These are phyloP conservation scores for Microctonus aethiopoides DNA, from an alignment of 2,888 invertebrate genomes.

Conservation along the genomic window DNA sequence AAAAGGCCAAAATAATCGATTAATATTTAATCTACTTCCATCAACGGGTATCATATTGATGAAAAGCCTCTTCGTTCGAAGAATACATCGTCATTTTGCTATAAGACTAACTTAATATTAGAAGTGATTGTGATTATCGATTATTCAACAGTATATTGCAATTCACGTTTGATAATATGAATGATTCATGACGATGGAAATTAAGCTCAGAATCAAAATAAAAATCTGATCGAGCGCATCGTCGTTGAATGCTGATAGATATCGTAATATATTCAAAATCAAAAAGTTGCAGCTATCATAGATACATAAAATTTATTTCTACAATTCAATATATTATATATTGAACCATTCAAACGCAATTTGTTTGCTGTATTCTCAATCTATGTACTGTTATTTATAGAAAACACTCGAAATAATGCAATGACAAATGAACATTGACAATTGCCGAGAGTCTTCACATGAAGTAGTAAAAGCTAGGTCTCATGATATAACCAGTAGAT, in stretches of 20 bases:
- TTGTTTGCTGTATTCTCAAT: background rate
- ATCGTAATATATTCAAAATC: slow-evolving; percentile 10
- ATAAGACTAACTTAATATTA: background rate
- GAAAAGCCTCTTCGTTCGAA: background rate
- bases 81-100: background rate
- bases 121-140: slow-evolving; percentile 20
- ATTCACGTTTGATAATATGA: slow-evolving; percentile 23
- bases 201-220: slow-evolving; percentile 10
- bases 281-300: background rate
- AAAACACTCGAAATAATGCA: background rate
- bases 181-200: slow-evolving; percentile 29
- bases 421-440: background rate
- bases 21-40: slow-evolving; percentile 16
- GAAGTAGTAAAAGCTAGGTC: too few relatives aligned
- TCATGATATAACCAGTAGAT: too few relatives aligned
- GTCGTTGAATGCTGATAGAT: background rate
- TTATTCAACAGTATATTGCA: slow-evolving; percentile 22
- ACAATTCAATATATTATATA: too few relatives aligned
- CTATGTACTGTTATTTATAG: background rate
- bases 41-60: background rate
- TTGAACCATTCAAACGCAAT: background rate
- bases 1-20: slow-evolving; percentile 15
- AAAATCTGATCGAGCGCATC: background rate
- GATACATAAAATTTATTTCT: background rate
- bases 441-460: background rate